phyloP scores from a whole-genome alignment of 2,113 vertebrate species.

The Ranitomeya imitator region DNA sequence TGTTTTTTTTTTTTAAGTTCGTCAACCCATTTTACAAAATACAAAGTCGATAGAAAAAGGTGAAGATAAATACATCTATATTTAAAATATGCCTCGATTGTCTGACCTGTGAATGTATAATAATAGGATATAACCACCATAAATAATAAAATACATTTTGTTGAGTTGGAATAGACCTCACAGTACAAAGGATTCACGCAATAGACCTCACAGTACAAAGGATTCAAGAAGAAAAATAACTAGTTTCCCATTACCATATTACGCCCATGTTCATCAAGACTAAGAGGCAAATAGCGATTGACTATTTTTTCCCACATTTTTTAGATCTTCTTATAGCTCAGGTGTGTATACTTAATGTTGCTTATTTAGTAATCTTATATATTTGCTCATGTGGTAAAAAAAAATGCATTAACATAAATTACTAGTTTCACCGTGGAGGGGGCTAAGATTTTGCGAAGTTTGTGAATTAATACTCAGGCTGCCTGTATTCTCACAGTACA shows the following conservation, averaged over 20 bases:
- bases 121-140: neutral
- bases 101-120: neutral
- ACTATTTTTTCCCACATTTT: neutral
- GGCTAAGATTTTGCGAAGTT: neutral
- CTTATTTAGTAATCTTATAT: no score
- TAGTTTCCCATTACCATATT: neutral
- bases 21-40: no score
- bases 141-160: neutral
- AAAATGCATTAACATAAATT: neutral
- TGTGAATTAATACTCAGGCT: conserved; percentile 39
- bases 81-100: no score
- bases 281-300: neutral
- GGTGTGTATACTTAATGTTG: neutral
- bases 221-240: neutral
- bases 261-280: neutral
- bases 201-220: no score
- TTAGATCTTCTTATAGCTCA: neutral
- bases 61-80: no score
- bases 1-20: no score
- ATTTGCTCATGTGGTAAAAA: neutral
- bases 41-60: no score
- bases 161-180: neutral
- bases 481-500: conserved; percentile 51
- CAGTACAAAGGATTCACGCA: no score
- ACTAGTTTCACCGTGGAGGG: neutral